A percentile compares a stretch with the other conserved stretches of the same genome.
These are phyloP conservation scores for Hanleya hanleyi DNA, from an alignment of 2,888 invertebrate genomes.

Conservation along the genomic window DNA sequence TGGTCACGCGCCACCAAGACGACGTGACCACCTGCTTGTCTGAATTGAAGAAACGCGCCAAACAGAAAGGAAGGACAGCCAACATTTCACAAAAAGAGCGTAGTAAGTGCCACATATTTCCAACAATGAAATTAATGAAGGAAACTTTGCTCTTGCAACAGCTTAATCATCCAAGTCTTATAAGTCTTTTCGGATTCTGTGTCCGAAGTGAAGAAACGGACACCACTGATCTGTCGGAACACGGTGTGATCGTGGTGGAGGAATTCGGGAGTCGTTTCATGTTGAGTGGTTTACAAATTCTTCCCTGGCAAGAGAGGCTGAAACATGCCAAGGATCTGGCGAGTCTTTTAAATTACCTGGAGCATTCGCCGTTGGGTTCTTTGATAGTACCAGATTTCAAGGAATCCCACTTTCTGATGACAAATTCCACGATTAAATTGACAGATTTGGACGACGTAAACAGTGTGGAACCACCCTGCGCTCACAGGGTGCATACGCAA, in stretches of 20 bases:
- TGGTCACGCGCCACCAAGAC: slow-evolving; percentile 68
- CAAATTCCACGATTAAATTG: slow-evolving; percentile 60
- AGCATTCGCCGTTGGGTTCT: slow-evolving; percentile 67
- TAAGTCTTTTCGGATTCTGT: slow-evolving; percentile 65
- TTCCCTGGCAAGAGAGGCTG: slow-evolving; percentile 56
- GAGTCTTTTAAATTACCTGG: slow-evolving; percentile 61
- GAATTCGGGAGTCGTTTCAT: slow-evolving; percentile 62
- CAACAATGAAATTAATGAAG: slow-evolving; percentile 70
- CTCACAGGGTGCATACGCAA: neutral
- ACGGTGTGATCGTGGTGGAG: slow-evolving; percentile 65
- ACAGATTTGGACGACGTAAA: slow-evolving; percentile 70
- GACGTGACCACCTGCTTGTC: slow-evolving; percentile 63
- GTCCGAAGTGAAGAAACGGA: slow-evolving; percentile 68
- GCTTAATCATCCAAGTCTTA: slow-evolving; percentile 62
- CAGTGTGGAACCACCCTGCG: slow-evolving; percentile 61
- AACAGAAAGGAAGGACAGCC: neutral
- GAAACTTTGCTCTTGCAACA: slow-evolving; percentile 67
- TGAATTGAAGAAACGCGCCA: slow-evolving; percentile 26
- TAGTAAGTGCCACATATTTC: slow-evolving; percentile 54
- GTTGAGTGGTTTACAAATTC: slow-evolving; percentile 49
- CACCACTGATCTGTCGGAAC: slow-evolving; percentile 64
- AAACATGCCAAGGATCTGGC: slow-evolving; percentile 58
- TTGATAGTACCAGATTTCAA: slow-evolving; percentile 67
- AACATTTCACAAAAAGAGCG: neutral
- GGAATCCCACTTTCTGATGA: slow-evolving; percentile 64